These are phyloP conservation scores for Macrostomum lignano DNA, from an alignment of 1,140 invertebrate species.

Conservation along the genomic window DNA sequence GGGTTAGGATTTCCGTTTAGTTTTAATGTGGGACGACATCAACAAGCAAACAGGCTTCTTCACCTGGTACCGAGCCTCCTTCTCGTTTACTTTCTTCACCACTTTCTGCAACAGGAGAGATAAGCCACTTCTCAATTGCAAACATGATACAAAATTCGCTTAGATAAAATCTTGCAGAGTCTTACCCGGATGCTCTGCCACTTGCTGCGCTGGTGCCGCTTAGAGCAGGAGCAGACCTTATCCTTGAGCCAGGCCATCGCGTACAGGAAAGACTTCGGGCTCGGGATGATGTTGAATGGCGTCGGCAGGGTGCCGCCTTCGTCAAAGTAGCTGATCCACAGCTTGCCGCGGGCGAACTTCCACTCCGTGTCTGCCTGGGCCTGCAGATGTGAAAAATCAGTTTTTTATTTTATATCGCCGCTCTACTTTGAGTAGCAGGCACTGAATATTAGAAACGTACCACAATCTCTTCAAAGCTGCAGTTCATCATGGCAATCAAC, in stretches of 20 bases:
- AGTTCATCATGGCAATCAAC: constrained; percentile 95
- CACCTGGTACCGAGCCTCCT: too few species aligned
- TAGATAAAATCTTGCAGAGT: too few species aligned
- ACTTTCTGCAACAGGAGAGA: too few species aligned
- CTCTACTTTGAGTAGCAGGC: not conserved
- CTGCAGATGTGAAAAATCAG: constrained; percentile 30
- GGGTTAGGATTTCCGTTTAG: too few species aligned
- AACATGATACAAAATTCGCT: too few species aligned
- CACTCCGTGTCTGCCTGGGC: constrained; percentile 84
- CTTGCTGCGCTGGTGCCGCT: too few species aligned
- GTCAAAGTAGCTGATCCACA: constrained; percentile 97
- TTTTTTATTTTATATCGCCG: not conserved
- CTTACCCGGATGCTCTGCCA: constrained; percentile 27
- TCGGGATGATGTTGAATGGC: constrained; percentile 53
- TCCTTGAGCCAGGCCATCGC: too few species aligned
- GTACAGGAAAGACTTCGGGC: constrained; percentile 29
- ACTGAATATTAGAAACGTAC: constrained; percentile 31
- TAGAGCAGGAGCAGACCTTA: too few species aligned
- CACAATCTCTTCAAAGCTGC: constrained; percentile 75
- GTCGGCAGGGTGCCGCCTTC: constrained; percentile 77
- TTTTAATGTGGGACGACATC: too few species aligned
- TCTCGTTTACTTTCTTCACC: too few species aligned
- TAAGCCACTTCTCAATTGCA: too few species aligned
- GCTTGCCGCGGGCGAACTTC: constrained; percentile 73
- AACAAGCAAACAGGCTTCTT: too few species aligned